Conservation (phyloP, 2,113 vertebrate species). For the Monarcha castaneiventris region DNA sequence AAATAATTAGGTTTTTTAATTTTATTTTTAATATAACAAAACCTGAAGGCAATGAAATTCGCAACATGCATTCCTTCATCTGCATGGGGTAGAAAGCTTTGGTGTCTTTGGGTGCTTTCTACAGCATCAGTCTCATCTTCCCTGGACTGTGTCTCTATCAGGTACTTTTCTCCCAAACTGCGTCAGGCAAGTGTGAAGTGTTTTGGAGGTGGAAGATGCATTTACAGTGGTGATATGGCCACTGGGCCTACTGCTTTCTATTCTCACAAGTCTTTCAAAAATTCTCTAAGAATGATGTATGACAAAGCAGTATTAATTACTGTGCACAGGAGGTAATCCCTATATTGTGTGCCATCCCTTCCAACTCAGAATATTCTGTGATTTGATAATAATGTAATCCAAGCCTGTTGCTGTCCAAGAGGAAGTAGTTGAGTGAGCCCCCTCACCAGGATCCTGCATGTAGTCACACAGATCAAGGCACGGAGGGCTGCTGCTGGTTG, state of each 20-base stretch:
- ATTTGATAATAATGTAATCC: background rate
- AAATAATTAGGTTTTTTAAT: background rate
- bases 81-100: background rate
- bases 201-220: background rate
- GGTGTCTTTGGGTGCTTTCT: background rate
- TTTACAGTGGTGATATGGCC: background rate
- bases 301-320: background rate
- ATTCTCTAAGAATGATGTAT: background rate
- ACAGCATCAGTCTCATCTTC: background rate
- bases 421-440: accelerated
- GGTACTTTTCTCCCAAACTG: background rate
- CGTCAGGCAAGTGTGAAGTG: background rate
- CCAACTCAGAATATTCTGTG: background rate
- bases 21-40: background rate
- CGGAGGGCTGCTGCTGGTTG: background rate
- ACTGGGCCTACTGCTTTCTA: background rate
- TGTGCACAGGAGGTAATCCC: background rate
- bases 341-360: background rate
- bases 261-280: background rate
- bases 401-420: background rate
- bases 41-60: background rate
- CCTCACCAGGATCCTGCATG: accelerated
- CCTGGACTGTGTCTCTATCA: background rate
- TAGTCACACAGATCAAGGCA: accelerated
- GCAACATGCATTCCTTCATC: background rate